Percentiles rank a stretch among this genome's conserved stretches.
Evolutionary conservation across 1,140 invertebrate species (phyloP).

Genomic region (Drosophila orena): DNA sequence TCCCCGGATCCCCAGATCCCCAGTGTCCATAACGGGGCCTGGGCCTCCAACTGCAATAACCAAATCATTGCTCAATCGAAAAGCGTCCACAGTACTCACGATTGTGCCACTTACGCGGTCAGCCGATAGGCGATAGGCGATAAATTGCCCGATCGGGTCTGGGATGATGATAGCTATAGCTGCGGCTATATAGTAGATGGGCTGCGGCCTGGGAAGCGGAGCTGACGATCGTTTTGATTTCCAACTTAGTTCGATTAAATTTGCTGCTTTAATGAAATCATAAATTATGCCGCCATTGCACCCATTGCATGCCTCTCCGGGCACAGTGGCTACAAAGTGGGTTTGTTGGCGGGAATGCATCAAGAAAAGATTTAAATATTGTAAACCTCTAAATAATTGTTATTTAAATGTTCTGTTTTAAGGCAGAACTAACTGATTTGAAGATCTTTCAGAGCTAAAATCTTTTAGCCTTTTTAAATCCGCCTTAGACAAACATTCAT

Average conservation of each 20-base stretch:
- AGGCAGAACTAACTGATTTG: no score
- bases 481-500: not conserved
- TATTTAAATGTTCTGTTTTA: no score
- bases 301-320: constrained; percentile 12
- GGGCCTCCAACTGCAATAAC: constrained; percentile 30
- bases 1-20: not conserved
- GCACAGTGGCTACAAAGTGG: not conserved
- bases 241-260: constrained; percentile 71
- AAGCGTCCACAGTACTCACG: constrained; percentile 70
- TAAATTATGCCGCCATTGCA: constrained; percentile 70
- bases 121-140: constrained; percentile 59
- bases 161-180: constrained; percentile 36
- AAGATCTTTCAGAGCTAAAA: no score
- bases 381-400: not conserved
- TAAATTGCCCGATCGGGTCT: constrained; percentile 51
- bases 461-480: no score
- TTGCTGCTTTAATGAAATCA: constrained; percentile 81
- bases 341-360: not conserved
- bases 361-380: not conserved
- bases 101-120: constrained; percentile 79
- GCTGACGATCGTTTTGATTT: constrained; percentile 58
- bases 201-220: constrained; percentile 33
- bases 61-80: constrained; percentile 79
- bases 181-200: constrained; percentile 41
- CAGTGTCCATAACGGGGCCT: constrained; percentile 11